Evolutionary conservation across 2,888 invertebrate species (phyloP).

Genomic region (Acanthosepion esculentum): DNA sequence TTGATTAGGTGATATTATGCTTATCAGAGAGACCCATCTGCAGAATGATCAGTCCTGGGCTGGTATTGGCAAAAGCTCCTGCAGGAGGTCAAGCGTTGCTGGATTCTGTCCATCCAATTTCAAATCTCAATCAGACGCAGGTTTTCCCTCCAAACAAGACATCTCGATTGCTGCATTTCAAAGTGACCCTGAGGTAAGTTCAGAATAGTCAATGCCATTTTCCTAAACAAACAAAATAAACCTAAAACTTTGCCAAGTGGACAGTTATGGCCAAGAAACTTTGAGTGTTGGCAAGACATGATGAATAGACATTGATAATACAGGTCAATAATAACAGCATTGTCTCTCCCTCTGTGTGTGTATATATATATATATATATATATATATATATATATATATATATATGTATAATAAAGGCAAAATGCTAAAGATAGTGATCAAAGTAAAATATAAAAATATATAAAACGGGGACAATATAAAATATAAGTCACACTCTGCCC

Average conservation of each 20-base stretch:
- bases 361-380: not conserved
- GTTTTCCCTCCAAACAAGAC: not conserved
- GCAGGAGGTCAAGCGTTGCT: not conserved
- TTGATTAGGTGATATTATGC: not conserved
- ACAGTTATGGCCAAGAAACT: not conserved
- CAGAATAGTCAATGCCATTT: constrained; percentile 33
- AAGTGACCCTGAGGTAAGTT: constrained; percentile 33
- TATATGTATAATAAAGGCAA: not conserved
- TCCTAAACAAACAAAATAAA: constrained; percentile 21
- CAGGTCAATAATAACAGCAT: not conserved
- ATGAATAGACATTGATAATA: not conserved
- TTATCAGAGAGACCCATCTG: not conserved
- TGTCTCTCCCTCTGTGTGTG: not conserved
- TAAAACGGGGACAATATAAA: too few species aligned
- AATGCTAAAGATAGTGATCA: not conserved
- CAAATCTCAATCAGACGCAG: not conserved
- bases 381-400: not conserved
- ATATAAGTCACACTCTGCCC: too few species aligned
- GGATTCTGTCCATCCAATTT: constrained; percentile 33
- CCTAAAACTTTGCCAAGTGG: not conserved
- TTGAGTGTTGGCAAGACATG: not conserved
- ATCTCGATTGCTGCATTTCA: not conserved
- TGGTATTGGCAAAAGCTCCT: not conserved
- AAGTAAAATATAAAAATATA: too few species aligned
- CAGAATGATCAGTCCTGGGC: not conserved